Conservation (phyloP, 2,797 vertebrate species). For the Amphiprion clarkii region DNA sequence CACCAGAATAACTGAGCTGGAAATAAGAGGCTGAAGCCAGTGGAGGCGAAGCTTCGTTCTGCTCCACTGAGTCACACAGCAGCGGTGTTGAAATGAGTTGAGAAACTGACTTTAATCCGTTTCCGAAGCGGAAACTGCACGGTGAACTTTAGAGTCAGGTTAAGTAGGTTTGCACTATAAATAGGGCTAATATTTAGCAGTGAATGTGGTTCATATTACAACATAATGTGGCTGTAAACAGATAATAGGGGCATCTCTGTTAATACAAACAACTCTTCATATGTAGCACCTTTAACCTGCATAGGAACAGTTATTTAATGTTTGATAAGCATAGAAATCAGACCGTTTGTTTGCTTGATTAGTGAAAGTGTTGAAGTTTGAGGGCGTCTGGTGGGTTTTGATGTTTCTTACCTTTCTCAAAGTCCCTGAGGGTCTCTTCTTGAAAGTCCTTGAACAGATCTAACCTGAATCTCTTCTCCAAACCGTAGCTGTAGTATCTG, state of each 20-base stretch:
- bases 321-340: too few species aligned
- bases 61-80: conserved; percentile 24
- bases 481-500: conserved; percentile 96
- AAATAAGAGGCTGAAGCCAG: conserved; percentile 39
- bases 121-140: background rate
- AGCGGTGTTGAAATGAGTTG: conserved; percentile 21
- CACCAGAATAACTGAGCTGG: conserved; percentile 34
- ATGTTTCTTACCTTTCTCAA: conserved; percentile 90
- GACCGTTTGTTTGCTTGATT: too few species aligned
- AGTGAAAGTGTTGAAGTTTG: too few species aligned
- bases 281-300: too few species aligned
- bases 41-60: conserved; percentile 1
- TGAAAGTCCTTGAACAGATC: conserved; percentile 97
- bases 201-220: too few species aligned
- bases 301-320: too few species aligned
- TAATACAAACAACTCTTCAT: too few species aligned
- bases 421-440: conserved; percentile 94
- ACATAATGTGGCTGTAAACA: too few species aligned
- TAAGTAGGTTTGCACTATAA: background rate
- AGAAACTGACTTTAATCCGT: conserved; percentile 37
- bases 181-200: too few species aligned
- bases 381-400: too few species aligned
- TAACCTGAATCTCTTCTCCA: conserved; percentile 94
- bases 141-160: conserved; percentile 16
- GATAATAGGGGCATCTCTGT: too few species aligned